These are phyloP conservation scores for Cremastinae sp. DNA, from an alignment of 2,888 invertebrate genomes.

Conservation along the genomic window DNA sequence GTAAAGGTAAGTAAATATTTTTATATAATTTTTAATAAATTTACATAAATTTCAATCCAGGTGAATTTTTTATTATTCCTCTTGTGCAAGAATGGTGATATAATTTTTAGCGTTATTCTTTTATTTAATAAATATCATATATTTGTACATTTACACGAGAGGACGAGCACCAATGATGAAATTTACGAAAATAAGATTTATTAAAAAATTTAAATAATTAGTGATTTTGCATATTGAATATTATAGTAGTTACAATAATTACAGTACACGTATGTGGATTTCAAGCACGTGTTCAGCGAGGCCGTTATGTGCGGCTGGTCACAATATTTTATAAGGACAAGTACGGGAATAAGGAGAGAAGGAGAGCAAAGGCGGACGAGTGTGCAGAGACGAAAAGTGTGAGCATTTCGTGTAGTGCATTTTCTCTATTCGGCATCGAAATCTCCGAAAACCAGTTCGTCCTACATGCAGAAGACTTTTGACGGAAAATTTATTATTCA, in stretches of 20 bases:
- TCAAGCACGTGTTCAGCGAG: constrained; percentile 52
- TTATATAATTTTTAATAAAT: too few species aligned
- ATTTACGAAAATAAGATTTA: too few species aligned
- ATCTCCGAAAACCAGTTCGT: constrained; percentile 57
- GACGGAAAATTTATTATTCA: too few species aligned
- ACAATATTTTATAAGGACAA: constrained; percentile 14
- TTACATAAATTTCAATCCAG: too few species aligned
- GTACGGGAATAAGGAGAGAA: not conserved
- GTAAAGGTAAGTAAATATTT: too few species aligned
- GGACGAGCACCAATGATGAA: not conserved
- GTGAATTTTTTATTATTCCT: too few species aligned
- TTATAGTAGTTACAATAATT: not conserved
- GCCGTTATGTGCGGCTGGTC: constrained; percentile 58
- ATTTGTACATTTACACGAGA: too few species aligned
- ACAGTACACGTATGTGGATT: constrained; percentile 47
- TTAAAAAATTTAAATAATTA: not conserved
- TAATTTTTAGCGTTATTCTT: too few species aligned
- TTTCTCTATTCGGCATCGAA: constrained; percentile 67
- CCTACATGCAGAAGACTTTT: too few species aligned
- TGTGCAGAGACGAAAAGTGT: constrained; percentile 57
- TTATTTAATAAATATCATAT: too few species aligned
- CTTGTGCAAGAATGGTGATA: too few species aligned
- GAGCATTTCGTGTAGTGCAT: constrained; percentile 68
- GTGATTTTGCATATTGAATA: not conserved
- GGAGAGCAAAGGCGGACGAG: constrained; percentile 37